Evolutionary conservation across 2,888 invertebrate genomes (phyloP).

Genomic region (Hirtodrosophila cameraria): DNA sequence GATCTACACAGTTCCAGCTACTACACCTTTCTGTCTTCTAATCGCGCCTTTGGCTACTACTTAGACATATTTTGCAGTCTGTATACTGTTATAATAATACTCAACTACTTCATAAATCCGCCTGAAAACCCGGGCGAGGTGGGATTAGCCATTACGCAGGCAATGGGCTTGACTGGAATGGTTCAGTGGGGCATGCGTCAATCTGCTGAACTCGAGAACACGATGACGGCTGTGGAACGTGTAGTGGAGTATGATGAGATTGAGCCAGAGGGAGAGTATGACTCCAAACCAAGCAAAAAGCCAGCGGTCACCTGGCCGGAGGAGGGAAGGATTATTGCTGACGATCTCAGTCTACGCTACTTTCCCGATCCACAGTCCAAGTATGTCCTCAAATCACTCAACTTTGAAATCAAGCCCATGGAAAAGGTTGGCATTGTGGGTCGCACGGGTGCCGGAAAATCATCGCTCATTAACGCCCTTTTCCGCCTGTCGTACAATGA

Average conservation of each 20-base stretch:
- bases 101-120: constrained; percentile 91
- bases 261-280: constrained; percentile 85
- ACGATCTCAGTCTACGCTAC: constrained; percentile 89
- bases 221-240: constrained; percentile 95
- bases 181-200: constrained; percentile 94
- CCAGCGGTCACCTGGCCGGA: constrained; percentile 90
- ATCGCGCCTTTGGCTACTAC: constrained; percentile 97
- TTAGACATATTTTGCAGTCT: constrained; percentile 94
- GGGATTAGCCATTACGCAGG: constrained; percentile 91
- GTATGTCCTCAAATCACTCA: constrained; percentile 89
- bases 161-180: constrained; percentile 90
- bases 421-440: constrained; percentile 90
- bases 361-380: constrained; percentile 86
- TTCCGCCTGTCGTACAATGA: constrained; percentile 91
- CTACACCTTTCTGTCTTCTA: constrained; percentile 94
- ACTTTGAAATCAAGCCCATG: constrained; percentile 86
- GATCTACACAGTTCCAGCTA: constrained; percentile 95
- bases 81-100: constrained; percentile 93
- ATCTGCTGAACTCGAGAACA: constrained; percentile 94
- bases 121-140: constrained; percentile 89
- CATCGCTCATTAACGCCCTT: constrained; percentile 88
- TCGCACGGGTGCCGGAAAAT: constrained; percentile 90
- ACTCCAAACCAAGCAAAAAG: constrained; percentile 87
- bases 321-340: constrained; percentile 88
- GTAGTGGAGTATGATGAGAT: constrained; percentile 87